A percentile compares a stretch with the other conserved stretches of the same genome.
Evolutionary conservation across 2,797 vertebrate genomes (phyloP).

Genomic region (Myiotriccus ornatus): DNA sequence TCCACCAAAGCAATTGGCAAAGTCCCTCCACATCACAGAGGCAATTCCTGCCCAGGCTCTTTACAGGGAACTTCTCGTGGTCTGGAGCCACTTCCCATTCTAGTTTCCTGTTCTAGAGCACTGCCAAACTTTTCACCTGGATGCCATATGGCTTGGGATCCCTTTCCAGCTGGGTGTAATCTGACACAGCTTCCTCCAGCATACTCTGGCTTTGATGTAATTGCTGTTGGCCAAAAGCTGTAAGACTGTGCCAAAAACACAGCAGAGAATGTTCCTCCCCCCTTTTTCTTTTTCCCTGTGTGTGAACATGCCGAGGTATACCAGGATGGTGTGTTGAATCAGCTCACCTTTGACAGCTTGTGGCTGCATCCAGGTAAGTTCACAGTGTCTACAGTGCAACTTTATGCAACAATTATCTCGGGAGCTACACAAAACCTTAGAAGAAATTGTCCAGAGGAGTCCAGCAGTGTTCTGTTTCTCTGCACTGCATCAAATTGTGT

Average conservation of each 20-base stretch:
- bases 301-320: background rate
- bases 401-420: background rate
- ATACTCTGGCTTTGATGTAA: background rate
- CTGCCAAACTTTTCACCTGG: background rate
- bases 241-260: background rate
- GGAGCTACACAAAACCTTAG: background rate
- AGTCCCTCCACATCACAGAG: rapidly evolving
- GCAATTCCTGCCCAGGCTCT: background rate
- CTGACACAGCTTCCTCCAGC: background rate
- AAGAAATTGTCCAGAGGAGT: background rate
- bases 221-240: background rate
- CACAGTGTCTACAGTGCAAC: rapidly evolving
- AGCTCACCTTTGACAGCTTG: background rate
- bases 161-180: background rate
- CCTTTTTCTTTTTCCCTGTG: background rate
- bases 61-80: background rate
- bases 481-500: too few relatives aligned
- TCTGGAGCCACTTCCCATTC: background rate
- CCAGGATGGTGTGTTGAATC: background rate
- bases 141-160: background rate
- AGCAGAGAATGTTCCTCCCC: background rate
- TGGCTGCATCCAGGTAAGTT: background rate
- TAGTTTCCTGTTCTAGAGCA: background rate
- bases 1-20: rapidly evolving
- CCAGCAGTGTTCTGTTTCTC: background rate